phyloP scores from a whole-genome alignment of 2,113 vertebrate genomes.

The Plotosus lineatus region DNA sequence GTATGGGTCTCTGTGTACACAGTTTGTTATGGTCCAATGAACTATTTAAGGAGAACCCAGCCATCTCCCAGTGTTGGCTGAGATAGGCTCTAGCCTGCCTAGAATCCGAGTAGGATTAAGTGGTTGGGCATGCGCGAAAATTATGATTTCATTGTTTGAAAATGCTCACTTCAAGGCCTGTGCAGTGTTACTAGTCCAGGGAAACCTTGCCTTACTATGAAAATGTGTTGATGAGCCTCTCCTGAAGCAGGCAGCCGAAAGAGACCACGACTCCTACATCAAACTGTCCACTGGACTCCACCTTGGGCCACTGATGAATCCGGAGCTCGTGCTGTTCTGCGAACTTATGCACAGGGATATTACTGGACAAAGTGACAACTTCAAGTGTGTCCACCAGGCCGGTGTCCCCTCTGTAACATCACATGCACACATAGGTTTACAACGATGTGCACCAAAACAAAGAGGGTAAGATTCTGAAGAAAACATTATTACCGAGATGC shows the following conservation, averaged over 20 bases:
- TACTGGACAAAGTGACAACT: constrained; percentile 79
- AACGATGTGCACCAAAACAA: neutral
- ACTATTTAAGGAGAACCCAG: too few relatives aligned
- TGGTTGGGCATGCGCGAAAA: too few relatives aligned
- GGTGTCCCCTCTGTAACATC: constrained; percentile 60
- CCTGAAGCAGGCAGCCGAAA: constrained; percentile 84
- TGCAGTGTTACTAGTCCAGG: neutral
- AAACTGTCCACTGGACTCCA: constrained; percentile 70
- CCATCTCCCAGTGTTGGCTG: too few relatives aligned
- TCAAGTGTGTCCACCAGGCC: constrained; percentile 77
- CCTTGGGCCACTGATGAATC: constrained; percentile 81
- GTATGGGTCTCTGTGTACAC: too few relatives aligned
- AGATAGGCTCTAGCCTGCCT: too few relatives aligned
- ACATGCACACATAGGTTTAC: constrained; percentile 19
- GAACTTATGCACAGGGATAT: constrained; percentile 79
- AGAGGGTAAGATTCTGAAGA: neutral
- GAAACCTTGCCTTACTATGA: constrained; percentile 77
- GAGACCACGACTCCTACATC: constrained; percentile 94
- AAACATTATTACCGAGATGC: constrained; percentile 71
- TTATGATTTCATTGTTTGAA: too few relatives aligned
- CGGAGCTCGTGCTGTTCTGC: constrained; percentile 76
- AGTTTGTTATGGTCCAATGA: too few relatives aligned
- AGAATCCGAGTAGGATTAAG: too few relatives aligned
- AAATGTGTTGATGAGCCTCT: constrained; percentile 88
- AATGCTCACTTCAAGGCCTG: too few relatives aligned